Base-by-base conservation (phyloP, 2,888 invertebrate genomes). In the Lasioglossum figueresi region DNA sequence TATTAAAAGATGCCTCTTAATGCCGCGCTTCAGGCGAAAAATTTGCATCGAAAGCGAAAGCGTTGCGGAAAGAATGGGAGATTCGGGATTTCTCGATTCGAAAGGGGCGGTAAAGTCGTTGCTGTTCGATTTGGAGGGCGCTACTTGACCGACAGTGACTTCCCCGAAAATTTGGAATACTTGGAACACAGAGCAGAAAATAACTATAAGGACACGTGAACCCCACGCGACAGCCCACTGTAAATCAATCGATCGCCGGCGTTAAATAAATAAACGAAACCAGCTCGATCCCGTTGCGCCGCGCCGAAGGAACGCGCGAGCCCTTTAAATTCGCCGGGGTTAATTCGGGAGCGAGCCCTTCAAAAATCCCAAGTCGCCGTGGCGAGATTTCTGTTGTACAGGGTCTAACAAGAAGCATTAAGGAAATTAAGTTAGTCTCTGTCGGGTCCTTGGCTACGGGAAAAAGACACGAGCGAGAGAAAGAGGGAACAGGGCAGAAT, bases 1-100 rank as follows among this genome's bases (percentile, higher is more conserved):
- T 93, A 93, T 93, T 93, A 93, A 93, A 93, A 91, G 91, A 90
- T 88, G 88, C 88, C 91, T 89, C 92, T 92, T 93, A 92, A 92
- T 92, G 91, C 92, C 91, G 80, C 85, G 88, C 90, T 88, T 14
- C 84, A 83, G 88, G 91, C 90, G 91, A 89, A 86, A 90, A 92
- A 93, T 93, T 93, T 93, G 91, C 91, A 93, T 93, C 89, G 91
- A 92, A 91, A 90, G 92, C 90, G 92, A 92, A 92, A 89, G 88
- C 90, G 86, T 63, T 52, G 40, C 40, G 19, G 34, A 52, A 73
- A 73, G 23, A 52, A 34, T 14, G 8, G 79, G 43, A 79, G 75
- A 66, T 48, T 79, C 52, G 74, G 66, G 80, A 52, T 73, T 70
- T 31, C 78, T 48, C 23, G 10, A 10, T 27, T 19, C 31, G 52